Conservation (phyloP, 2,888 invertebrate species). For the Meghimatium bilineatum region DNA sequence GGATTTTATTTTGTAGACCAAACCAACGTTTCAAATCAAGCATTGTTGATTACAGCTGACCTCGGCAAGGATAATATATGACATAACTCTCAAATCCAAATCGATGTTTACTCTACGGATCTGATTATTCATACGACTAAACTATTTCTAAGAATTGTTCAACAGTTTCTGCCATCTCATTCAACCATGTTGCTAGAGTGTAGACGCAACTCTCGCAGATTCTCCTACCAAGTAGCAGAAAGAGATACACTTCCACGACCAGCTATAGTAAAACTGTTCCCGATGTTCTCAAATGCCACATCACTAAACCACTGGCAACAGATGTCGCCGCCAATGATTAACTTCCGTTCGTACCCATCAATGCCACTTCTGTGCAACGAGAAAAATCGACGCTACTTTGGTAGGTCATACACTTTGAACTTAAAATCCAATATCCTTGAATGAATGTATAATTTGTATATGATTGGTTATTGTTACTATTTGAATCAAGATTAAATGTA, state of each 20-base stretch:
- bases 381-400: not conserved
- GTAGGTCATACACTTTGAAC: too few species aligned
- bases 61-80: too few species aligned
- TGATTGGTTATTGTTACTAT: too few species aligned
- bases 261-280: not conserved
- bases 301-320: not conserved
- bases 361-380: conserved; percentile 15
- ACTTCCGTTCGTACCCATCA: conserved; percentile 10
- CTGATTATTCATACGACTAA: not conserved
- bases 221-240: conserved; percentile 26
- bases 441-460: too few species aligned
- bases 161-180: not conserved
- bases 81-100: too few species aligned
- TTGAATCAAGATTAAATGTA: too few species aligned
- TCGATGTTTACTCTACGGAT: not conserved
- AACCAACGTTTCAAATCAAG: too few species aligned
- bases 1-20: too few species aligned
- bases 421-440: too few species aligned
- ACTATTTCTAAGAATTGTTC: not conserved
- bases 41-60: too few species aligned
- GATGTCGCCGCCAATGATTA: not conserved
- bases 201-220: conserved; percentile 14
- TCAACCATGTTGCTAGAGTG: conserved; percentile 22
- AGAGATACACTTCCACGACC: not conserved
- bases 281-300: not conserved